A percentile compares a stretch with the other conserved stretches of the same genome.
These are phyloP conservation scores for Aleiodes alternator DNA, from an alignment of 2,888 invertebrate genomes.

Conservation along the genomic window DNA sequence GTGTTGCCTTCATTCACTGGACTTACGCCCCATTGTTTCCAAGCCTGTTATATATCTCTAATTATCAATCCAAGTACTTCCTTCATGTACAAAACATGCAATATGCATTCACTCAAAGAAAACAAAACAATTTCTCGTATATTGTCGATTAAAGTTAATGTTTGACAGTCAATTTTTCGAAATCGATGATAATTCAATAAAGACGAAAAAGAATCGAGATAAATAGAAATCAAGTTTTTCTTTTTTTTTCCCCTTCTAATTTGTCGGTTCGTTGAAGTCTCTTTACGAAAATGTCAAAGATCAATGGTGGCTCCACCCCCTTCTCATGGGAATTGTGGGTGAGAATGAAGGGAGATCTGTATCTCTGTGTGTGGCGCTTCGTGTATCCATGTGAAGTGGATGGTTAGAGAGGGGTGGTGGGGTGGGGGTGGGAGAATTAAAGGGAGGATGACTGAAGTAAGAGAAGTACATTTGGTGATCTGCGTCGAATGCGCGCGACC, in stretches of 20 bases:
- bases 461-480: conserved; percentile 30
- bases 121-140: too few relatives aligned
- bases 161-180: too few relatives aligned
- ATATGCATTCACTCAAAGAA: too few relatives aligned
- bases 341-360: conserved; percentile 1
- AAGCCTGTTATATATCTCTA: too few relatives aligned
- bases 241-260: neutral
- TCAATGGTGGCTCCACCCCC: conserved; percentile 19
- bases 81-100: too few relatives aligned
- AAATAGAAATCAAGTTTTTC: neutral
- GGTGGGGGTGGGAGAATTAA: neutral
- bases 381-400: neutral
- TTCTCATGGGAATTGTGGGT: conserved; percentile 17
- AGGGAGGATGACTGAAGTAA: neutral
- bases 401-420: neutral
- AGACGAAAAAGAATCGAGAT: too few relatives aligned
- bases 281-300: conserved; percentile 11
- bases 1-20: too few relatives aligned
- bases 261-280: conserved; percentile 24
- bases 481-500: conserved; percentile 31
- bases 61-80: too few relatives aligned
- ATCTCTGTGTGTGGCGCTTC: neutral
- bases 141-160: too few relatives aligned
- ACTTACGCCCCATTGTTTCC: too few relatives aligned
- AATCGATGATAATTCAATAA: neutral